A percentile compares a stretch with the other conserved stretches of the same genome.
Conservation (phyloP, 1,140 invertebrate genomes). For the Kradibia gibbosae region DNA sequence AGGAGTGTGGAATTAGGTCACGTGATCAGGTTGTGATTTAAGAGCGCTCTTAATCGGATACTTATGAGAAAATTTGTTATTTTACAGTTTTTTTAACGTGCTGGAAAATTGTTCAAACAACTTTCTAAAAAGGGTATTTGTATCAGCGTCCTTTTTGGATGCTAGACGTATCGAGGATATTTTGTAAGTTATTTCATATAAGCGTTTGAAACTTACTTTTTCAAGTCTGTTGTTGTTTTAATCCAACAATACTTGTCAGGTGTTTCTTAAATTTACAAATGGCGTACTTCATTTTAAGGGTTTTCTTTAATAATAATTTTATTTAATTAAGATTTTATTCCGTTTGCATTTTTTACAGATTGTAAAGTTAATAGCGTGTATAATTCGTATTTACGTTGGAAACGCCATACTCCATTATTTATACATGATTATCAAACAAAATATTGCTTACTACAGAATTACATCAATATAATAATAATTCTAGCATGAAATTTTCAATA, state of each 20-base stretch:
- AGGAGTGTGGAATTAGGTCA: constrained; percentile 58
- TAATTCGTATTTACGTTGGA: no score
- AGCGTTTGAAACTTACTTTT: background rate
- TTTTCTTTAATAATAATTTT: constrained; percentile 19
- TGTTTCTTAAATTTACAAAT: constrained; percentile 59
- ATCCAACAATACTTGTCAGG: constrained; percentile 23
- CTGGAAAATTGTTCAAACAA: constrained; percentile 33
- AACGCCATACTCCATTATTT: no score
- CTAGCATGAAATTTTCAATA: no score
- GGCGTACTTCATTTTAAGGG: constrained; percentile 57
- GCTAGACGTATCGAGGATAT: constrained; percentile 23
- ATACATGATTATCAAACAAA: no score
- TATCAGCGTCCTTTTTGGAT: constrained; percentile 26
- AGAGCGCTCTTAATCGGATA: constrained; percentile 70
- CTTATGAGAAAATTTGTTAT: constrained; percentile 61
- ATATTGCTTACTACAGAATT: no score
- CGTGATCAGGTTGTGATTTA: constrained; percentile 70
- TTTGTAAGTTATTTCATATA: constrained; percentile 23
- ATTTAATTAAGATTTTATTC: background rate
- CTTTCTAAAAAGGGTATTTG: constrained; percentile 9
- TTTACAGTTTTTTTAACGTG: constrained; percentile 66
- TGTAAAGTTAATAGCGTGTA: no score
- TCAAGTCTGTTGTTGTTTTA: constrained; percentile 37
- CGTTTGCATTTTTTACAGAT: background rate
- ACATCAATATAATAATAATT: no score